These are phyloP conservation scores for Hylaea fasciaria DNA, from an alignment of 2,888 invertebrate species.

Conservation along the genomic window DNA sequence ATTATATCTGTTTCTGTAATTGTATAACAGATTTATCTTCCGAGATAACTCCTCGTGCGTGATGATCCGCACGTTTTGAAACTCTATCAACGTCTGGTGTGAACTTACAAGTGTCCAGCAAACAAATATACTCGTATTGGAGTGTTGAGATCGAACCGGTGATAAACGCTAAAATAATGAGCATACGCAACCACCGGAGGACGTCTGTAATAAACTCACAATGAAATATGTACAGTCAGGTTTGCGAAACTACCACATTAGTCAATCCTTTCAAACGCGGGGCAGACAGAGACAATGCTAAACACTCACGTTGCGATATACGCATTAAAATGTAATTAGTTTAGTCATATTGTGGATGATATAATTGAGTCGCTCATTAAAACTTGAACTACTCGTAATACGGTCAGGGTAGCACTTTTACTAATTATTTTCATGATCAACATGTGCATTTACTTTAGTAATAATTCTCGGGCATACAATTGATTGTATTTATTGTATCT, in stretches of 20 bases:
- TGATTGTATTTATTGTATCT: no score
- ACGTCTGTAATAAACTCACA: constrained; percentile 42
- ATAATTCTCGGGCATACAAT: constrained; percentile 7
- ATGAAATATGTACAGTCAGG: constrained; percentile 47
- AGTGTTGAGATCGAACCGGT: constrained; percentile 41
- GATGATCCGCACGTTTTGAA: constrained; percentile 12
- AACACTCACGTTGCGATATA: constrained; percentile 34
- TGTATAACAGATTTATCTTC: not conserved
- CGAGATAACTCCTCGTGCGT: not conserved
- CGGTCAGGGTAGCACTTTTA: constrained; percentile 2
- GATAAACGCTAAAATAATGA: constrained; percentile 46
- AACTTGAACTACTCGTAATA: not conserved
- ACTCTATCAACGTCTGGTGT: constrained; percentile 39
- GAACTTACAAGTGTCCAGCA: constrained; percentile 38
- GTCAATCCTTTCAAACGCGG: constrained; percentile 47
- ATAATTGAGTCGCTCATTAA: constrained; percentile 17
- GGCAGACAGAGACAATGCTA: constrained; percentile 46
- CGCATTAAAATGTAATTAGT: constrained; percentile 27
- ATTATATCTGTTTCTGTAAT: not conserved
- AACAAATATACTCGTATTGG: constrained; percentile 31
- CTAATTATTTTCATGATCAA: constrained; percentile 12
- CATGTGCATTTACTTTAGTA: constrained; percentile 12
- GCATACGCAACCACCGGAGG: constrained; percentile 37
- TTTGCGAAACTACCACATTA: constrained; percentile 53
- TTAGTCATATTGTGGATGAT: constrained; percentile 21